These are phyloP conservation scores for Hylia prasina DNA, from an alignment of 2,113 vertebrate genomes.

Conservation along the genomic window DNA sequence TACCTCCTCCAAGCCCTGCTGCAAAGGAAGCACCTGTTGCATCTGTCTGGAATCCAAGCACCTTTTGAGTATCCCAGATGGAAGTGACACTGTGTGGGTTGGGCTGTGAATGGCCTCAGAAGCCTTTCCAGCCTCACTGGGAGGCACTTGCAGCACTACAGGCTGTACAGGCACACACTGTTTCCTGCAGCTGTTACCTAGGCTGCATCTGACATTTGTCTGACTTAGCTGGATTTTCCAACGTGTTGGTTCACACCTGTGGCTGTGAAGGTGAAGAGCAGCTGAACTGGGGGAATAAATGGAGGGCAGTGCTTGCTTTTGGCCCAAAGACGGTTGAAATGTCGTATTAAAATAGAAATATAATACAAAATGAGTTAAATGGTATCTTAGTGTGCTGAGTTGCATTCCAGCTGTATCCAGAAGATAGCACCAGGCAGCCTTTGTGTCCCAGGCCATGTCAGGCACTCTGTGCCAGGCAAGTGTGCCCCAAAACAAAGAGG, in stretches of 20 bases:
- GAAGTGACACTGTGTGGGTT: neutral
- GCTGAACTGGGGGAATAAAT: neutral
- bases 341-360: neutral
- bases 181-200: neutral
- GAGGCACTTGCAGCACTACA: rapidly evolving
- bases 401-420: neutral
- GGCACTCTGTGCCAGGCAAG: neutral
- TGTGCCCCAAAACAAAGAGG: neutral
- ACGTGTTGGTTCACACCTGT: neutral
- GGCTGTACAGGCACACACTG: neutral
- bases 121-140: neutral
- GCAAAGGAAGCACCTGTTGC: neutral
- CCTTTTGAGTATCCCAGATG: neutral
- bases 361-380: neutral
- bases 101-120: neutral
- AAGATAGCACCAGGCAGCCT: neutral
- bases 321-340: neutral
- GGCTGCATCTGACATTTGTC: neutral
- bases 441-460: neutral
- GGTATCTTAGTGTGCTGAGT: neutral
- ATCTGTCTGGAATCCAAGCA: neutral
- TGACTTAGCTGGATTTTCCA: neutral
- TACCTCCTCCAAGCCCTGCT: neutral
- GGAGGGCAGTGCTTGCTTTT: neutral
- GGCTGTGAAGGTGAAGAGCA: neutral